A percentile compares a stretch with the other conserved stretches of the same genome.
Conservation (phyloP, 2,113 vertebrate genomes). For the Geothlypis trichas region DNA sequence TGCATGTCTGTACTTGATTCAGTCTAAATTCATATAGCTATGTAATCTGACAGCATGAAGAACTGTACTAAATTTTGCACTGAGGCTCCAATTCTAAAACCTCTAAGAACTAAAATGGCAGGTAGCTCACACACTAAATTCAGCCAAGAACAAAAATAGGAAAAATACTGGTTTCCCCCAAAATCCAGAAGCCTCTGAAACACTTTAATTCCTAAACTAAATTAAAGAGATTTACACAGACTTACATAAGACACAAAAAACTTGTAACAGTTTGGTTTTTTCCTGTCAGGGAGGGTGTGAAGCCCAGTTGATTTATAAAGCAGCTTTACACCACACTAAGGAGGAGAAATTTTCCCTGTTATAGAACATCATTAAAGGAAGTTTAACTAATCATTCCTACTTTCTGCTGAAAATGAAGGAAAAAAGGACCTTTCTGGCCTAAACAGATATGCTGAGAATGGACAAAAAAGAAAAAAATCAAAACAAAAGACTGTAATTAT, state of each 20-base stretch:
- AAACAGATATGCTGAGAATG: not conserved
- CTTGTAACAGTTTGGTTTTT: rapidly evolving
- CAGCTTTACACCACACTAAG: not conserved
- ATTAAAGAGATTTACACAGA: not conserved
- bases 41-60: not conserved
- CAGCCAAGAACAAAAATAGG: not conserved
- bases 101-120: not conserved
- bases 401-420: not conserved
- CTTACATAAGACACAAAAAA: not conserved
- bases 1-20: not conserved
- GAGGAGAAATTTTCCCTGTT: not conserved
- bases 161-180: not conserved
- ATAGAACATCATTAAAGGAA: not conserved
- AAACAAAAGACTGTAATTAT: not conserved
- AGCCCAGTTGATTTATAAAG: not conserved
- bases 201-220: not conserved
- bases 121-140: not conserved
- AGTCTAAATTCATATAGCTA: not conserved
- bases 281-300: not conserved
- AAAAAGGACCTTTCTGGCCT: not conserved
- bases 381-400: not conserved
- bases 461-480: not conserved
- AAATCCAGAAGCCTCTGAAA: not conserved
- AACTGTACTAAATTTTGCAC: not conserved
- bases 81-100: not conserved